Percentiles rank a stretch among this genome's conserved stretches.
Conservation (phyloP, 2,113 vertebrate species). For the Syngnathus scovelli region DNA sequence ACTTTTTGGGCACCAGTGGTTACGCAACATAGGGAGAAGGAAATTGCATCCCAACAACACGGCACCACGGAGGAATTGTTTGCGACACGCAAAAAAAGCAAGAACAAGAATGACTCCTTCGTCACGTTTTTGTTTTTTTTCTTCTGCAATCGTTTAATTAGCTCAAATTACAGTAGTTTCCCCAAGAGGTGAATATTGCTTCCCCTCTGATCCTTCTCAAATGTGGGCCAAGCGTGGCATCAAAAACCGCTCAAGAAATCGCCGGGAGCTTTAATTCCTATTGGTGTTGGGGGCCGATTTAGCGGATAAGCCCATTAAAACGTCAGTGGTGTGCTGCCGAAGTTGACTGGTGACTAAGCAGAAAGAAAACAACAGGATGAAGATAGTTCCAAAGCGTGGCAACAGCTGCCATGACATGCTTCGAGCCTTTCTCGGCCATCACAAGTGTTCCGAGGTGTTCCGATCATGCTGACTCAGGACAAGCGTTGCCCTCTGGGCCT, state of each 20-base stretch:
- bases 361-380: slow-evolving; percentile 18
- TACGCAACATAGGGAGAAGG: slow-evolving; percentile 15
- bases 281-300: slow-evolving; percentile 42
- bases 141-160: too few species aligned
- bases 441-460: slow-evolving; percentile 8
- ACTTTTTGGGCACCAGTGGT: slow-evolving; percentile 30
- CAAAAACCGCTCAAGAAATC: not conserved
- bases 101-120: slow-evolving; percentile 5
- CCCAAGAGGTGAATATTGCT: not conserved
- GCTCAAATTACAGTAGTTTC: not conserved
- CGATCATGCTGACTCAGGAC: not conserved
- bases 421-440: slow-evolving; percentile 8
- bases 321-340: slow-evolving; percentile 16
- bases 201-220: not conserved
- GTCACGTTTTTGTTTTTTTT: not conserved
- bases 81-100: not conserved
- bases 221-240: not conserved
- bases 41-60: slow-evolving; percentile 6
- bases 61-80: not conserved
- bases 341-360: slow-evolving; percentile 6
- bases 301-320: slow-evolving; percentile 6
- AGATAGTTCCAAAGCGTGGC: slow-evolving; percentile 9
- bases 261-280: slow-evolving; percentile 47
- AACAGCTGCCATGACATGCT: slow-evolving; percentile 19
- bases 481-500: not conserved